A percentile compares a stretch with the other conserved stretches of the same genome.
Conservation (phyloP, 2,888 invertebrate species). For the Lycia hirtaria region DNA sequence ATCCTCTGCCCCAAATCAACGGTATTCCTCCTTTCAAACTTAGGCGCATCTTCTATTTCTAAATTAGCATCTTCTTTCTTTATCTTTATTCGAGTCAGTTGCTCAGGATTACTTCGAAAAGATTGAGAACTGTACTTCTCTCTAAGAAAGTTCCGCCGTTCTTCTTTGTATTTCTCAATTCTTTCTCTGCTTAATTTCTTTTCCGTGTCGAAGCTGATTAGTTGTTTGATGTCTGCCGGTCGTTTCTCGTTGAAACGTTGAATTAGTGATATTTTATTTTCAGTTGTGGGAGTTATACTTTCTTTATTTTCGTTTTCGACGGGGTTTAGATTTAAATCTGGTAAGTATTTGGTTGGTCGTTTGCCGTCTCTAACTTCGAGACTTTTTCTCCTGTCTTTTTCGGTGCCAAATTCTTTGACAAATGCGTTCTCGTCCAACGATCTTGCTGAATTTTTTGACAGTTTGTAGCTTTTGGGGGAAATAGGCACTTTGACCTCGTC, state of each 20-base stretch:
- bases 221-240: constrained; percentile 62
- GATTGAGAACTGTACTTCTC: constrained; percentile 95
- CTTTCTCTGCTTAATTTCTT: constrained; percentile 90
- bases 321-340: constrained; percentile 74
- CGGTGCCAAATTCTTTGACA: constrained; percentile 87
- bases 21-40: constrained; percentile 79
- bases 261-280: constrained; percentile 86
- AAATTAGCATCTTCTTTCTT: constrained; percentile 65
- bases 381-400: constrained; percentile 84
- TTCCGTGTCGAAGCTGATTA: constrained; percentile 76
- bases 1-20: constrained; percentile 78
- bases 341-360: constrained; percentile 84
- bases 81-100: constrained; percentile 73
- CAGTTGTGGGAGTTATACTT: constrained; percentile 85
- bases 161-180: constrained; percentile 95
- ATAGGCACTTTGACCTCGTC: constrained; percentile 43
- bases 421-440: constrained; percentile 91
- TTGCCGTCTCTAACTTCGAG: constrained; percentile 87
- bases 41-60: constrained; percentile 58
- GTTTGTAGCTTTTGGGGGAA: constrained; percentile 84
- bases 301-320: constrained; percentile 60
- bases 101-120: constrained; percentile 88
- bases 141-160: constrained; percentile 92
- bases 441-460: constrained; percentile 87
- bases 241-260: constrained; percentile 76